Percentiles rank a stretch among this genome's conserved stretches.
These are phyloP conservation scores for Hypocryptadius cinnamomeus DNA, from an alignment of 2,113 vertebrate species.

Conservation along the genomic window DNA sequence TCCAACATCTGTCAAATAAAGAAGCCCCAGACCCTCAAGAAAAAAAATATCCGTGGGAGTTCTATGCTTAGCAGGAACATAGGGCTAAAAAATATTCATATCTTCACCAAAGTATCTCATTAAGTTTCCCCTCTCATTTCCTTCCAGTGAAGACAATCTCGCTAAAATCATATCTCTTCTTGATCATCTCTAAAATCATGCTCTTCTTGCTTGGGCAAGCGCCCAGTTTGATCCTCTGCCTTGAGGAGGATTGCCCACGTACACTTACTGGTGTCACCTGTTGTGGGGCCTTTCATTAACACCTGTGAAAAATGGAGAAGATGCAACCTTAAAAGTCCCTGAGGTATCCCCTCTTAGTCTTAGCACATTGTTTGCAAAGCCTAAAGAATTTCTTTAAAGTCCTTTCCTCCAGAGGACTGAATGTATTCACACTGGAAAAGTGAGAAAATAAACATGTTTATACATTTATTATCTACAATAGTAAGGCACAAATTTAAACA, in stretches of 20 bases:
- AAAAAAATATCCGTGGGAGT: background rate
- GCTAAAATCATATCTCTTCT: background rate
- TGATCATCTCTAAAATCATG: background rate
- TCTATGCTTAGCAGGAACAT: background rate
- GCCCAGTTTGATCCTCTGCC: background rate
- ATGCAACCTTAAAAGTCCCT: background rate
- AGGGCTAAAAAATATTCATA: background rate
- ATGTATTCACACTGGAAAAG: slow-evolving; percentile 9
- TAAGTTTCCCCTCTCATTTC: background rate
- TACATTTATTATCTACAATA: slow-evolving; percentile 80
- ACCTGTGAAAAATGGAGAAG: background rate
- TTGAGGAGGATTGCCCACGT: background rate
- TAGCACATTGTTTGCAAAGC: background rate
- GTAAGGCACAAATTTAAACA: slow-evolving; percentile 79
- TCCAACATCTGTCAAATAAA: background rate
- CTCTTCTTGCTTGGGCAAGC: background rate
- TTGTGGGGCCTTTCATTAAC: background rate
- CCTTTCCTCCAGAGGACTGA: background rate
- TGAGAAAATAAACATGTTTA: slow-evolving; percentile 49
- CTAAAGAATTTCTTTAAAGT: background rate
- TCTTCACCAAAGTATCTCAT: background rate
- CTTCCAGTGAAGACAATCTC: background rate
- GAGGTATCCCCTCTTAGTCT: background rate
- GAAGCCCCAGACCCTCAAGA: background rate
- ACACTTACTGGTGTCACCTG: background rate